Conservation (phyloP, 2,797 vertebrate species). For the Toxotes lorentzi region DNA sequence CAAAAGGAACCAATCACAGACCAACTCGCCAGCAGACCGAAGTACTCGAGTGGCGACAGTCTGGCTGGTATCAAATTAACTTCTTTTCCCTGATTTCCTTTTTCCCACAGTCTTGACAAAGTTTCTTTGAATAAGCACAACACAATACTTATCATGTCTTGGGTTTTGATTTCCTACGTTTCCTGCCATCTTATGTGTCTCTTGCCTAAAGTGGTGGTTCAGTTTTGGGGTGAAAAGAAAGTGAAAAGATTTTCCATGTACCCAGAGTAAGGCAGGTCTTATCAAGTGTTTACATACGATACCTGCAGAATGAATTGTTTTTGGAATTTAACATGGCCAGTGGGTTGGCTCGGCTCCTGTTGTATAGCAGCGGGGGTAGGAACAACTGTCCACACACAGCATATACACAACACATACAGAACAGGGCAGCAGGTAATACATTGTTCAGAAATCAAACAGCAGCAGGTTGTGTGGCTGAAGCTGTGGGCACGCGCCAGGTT, state of each 20-base stretch:
- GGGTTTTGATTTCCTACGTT: background rate
- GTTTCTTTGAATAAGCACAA: background rate
- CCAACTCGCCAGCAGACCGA: background rate
- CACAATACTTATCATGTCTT: background rate
- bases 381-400: too few relatives aligned
- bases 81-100: background rate
- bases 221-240: background rate
- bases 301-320: background rate
- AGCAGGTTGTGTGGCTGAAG: background rate
- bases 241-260: background rate
- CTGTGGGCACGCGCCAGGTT: background rate
- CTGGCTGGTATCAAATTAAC: background rate
- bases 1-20: slow-evolving; percentile 20
- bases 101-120: too few relatives aligned
- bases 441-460: background rate
- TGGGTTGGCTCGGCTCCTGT: background rate
- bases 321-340: background rate
- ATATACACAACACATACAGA: background rate
- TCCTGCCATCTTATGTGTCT: background rate
- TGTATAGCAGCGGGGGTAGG: too few relatives aligned
- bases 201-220: background rate
- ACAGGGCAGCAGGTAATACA: background rate
- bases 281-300: background rate
- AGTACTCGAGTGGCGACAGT: background rate
- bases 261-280: background rate